These are phyloP conservation scores for Cyprinodon variegatus DNA, from an alignment of 2,113 vertebrate genomes.

Conservation along the genomic window DNA sequence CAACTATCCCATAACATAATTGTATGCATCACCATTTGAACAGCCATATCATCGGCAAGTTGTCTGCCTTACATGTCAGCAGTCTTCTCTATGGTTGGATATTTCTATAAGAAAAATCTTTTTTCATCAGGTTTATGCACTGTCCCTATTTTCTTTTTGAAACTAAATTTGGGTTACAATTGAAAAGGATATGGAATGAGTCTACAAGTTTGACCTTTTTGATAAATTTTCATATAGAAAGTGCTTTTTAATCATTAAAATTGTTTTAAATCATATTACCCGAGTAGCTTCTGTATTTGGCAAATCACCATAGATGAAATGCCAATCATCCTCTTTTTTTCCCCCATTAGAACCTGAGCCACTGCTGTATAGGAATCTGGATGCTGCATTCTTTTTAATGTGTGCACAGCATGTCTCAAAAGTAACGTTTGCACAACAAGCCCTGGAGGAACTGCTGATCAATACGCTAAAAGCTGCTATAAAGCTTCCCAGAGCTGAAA, in stretches of 20 bases:
- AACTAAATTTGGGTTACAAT: not conserved
- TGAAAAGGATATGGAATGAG: not conserved
- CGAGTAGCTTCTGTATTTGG: no score
- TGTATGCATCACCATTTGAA: not conserved
- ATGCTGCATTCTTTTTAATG: not conserved
- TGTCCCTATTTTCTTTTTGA: not conserved
- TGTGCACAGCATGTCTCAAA: not conserved
- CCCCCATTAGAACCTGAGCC: not conserved
- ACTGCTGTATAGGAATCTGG: not conserved
- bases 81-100: not conserved
- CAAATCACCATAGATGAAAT: not conserved
- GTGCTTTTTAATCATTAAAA: no score
- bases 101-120: not conserved
- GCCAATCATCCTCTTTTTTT: no score
- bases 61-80: not conserved
- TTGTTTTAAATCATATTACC: no score
- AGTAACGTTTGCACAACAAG: not conserved
- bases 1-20: not conserved
- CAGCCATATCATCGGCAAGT: not conserved
- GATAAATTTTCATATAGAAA: no score
- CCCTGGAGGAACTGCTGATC: not conserved
- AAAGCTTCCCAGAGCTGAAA: slow-evolving; percentile 6
- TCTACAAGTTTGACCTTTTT: no score
- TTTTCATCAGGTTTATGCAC: not conserved
- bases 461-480: slow-evolving; percentile 3